Conservation (phyloP, 2,888 invertebrate species). For the Diplazon laetatorius region DNA sequence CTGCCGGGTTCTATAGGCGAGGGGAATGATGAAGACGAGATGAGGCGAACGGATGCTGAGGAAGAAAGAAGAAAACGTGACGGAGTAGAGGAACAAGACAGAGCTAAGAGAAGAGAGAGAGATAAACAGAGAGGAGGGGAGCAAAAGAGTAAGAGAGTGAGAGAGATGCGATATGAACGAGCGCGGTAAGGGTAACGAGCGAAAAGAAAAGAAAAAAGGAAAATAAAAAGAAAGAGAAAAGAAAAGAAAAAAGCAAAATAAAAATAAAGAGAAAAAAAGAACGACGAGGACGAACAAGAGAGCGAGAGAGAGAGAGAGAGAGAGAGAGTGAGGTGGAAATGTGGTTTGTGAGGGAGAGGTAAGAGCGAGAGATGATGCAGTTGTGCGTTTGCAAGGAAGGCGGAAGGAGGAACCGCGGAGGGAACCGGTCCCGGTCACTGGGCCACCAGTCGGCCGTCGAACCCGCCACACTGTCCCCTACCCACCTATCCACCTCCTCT, state of each 20-base stretch:
- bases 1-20: constrained; percentile 50
- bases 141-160: constrained; percentile 2
- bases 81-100: constrained; percentile 36
- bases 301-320: constrained; percentile 37
- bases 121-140: background rate
- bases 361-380: constrained; percentile 80
- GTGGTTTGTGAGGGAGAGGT: constrained; percentile 68
- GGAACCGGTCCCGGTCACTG: constrained; percentile 83
- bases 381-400: constrained; percentile 83
- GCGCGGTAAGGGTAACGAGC: constrained; percentile 34
- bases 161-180: constrained; percentile 1
- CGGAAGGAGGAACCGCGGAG: constrained; percentile 82
- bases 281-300: background rate
- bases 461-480: constrained; percentile 79
- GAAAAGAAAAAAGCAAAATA: background rate
- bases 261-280: constrained; percentile 30
- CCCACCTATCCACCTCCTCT: constrained; percentile 68
- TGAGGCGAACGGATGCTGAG: constrained; percentile 32
- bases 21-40: constrained; percentile 39
- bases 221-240: no score
- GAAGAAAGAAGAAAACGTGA: constrained; percentile 45
- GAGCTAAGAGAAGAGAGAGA: constrained; percentile 4
- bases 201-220: background rate
- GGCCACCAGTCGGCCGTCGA: constrained; percentile 83
- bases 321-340: constrained; percentile 36